These are phyloP conservation scores for Sciurus vulgaris DNA, from an alignment of 2,797 vertebrate species.

Conservation along the genomic window DNA sequence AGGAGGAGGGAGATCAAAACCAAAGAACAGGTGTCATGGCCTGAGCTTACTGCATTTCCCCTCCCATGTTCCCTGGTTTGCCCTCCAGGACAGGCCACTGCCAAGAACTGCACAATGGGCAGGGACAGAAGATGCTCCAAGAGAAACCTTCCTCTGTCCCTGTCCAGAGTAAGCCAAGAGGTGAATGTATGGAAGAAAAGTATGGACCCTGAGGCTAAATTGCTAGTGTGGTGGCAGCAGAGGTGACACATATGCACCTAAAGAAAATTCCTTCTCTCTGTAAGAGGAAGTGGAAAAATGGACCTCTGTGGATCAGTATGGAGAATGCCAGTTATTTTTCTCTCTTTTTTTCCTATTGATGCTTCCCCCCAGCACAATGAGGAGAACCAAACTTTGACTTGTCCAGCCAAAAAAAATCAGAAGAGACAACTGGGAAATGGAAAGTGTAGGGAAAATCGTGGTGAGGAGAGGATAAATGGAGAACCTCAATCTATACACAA, in stretches of 20 bases:
- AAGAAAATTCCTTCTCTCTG: background rate
- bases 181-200: background rate
- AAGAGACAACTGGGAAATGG: background rate
- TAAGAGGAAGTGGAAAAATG: background rate
- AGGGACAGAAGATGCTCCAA: background rate
- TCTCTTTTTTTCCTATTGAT: background rate
- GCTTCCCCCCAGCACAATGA: background rate
- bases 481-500: background rate
- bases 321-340: background rate
- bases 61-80: background rate
- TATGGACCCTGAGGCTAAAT: too few species aligned
- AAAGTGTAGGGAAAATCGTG: background rate
- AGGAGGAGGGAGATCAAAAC: background rate
- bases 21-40: background rate
- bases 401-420: background rate
- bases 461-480: background rate
- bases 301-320: background rate
- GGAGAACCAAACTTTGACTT: background rate
- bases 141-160: background rate
- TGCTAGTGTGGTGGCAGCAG: background rate
- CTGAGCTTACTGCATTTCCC: background rate
- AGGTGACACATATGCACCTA: background rate
- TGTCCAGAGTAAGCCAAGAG: background rate
- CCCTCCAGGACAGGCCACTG: background rate
- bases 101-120: background rate